Evolutionary conservation across 1,140 invertebrate genomes (phyloP), one percentile per base, ranked within the genome.

Genomic region (Bombus consobrinus): DNA sequence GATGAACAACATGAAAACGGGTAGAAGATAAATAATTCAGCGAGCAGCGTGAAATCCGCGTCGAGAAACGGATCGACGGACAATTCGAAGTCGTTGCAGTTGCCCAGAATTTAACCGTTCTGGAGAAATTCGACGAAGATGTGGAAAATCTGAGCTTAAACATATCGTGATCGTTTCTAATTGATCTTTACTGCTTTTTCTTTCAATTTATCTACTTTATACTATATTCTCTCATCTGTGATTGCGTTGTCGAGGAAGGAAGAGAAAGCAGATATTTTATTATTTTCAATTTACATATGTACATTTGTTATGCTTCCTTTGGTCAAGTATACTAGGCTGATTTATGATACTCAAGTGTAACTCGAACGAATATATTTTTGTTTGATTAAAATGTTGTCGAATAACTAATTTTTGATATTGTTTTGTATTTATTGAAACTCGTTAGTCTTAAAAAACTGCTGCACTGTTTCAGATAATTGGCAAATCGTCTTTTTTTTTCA

Each of bases 1-100:
- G 34, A 37, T 3, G 74, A 59, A 39, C 32, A 25, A 8, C 10
- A 34, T 5, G 22, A 13, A 8, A 6, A n/a, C 15, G 43, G 22
- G 34, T n/a, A 66, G 64, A 41, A 22, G n/a, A 22, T 59, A 15
- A 81, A 81, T 81, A 72, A 81, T 81, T 81, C 79, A 53, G 34
- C 64, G 15, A 43, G 15, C 10, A 72, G 28, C 34, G 43, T 71
- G 47, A 39, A 41, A 39, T 37, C 34, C 13, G 15, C 15, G 18
- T n/a, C 43, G n/a, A 41, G 64, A n/a, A 53, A 10, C 32, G 34
- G 13, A 9, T 15, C 15, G 43, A 28, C 4, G 25, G 13, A 28
- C 12, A 81, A 12, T 32, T 15, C 12, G 76, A 28, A 10, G 18
- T n/a, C 10, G 39, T 71, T 32, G n/a, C 34, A n/a, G 9, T 6